Evolutionary conservation across 2,113 vertebrate genomes (phyloP).

Genomic region (Silurus asotus): DNA sequence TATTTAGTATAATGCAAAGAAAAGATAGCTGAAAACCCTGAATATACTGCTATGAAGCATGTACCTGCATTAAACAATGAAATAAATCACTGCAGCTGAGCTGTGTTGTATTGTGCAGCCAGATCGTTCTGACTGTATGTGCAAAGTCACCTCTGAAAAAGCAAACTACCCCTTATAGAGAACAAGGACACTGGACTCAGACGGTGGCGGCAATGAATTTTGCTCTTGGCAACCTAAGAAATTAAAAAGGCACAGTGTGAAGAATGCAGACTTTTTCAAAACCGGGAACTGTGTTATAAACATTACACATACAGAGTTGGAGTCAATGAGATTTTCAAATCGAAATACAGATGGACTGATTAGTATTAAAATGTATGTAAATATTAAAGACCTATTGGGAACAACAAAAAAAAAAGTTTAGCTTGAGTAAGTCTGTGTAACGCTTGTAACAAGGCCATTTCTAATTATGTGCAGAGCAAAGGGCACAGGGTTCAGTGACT

Average conservation of each 20-base stretch:
- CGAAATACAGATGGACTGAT: not conserved
- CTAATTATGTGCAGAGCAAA: not conserved
- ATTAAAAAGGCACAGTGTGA: not conserved
- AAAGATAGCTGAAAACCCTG: constrained; percentile 3
- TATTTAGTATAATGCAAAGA: not conserved
- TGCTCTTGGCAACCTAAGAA: not conserved
- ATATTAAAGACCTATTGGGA: not conserved
- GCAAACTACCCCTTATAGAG: not conserved
- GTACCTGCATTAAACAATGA: constrained; percentile 11
- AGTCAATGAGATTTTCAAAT: not conserved
- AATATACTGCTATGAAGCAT: not conserved
- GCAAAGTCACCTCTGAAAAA: constrained; percentile 3
- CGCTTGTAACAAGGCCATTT: not conserved
- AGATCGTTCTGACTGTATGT: not conserved
- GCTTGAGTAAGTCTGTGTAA: not conserved
- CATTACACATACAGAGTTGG: not conserved
- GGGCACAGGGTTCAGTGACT: not conserved
- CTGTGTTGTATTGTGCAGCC: constrained; percentile 6
- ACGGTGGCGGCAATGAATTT: not conserved
- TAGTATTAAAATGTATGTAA: not conserved
- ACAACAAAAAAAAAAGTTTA: not conserved
- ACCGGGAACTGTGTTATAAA: not conserved
- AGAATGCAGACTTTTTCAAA: not conserved
- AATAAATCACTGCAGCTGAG: not conserved
- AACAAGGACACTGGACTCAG: not conserved